These are phyloP conservation scores for Tipula vernalis DNA, from an alignment of 2,888 invertebrate genomes.

Conservation along the genomic window DNA sequence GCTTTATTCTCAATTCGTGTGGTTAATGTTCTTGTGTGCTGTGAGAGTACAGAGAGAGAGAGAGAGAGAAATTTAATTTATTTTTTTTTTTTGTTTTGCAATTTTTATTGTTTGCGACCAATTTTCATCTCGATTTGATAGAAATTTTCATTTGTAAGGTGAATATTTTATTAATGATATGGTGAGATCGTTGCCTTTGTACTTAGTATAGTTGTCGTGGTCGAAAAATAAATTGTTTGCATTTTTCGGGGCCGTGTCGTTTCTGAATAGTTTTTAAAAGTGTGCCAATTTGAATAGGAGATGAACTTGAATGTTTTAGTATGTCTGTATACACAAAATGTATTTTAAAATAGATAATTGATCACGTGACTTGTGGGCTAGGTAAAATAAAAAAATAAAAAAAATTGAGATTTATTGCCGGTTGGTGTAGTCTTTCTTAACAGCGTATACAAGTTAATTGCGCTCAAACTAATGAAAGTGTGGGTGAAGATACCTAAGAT, in stretches of 20 bases:
- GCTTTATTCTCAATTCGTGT: neutral
- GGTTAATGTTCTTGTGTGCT: neutral
- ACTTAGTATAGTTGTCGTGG: neutral
- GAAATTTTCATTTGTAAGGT: neutral
- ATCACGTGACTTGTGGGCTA: neutral
- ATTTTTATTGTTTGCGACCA: neutral
- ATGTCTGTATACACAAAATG: neutral
- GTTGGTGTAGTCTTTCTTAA: neutral
- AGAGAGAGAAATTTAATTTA: neutral
- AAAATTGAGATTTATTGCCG: neutral
- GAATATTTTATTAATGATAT: neutral
- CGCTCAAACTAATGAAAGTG: too few species aligned
- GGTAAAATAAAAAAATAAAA: neutral
- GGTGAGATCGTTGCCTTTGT: neutral
- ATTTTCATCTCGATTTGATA: neutral
- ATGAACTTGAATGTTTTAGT: neutral
- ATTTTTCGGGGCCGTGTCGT: neutral
- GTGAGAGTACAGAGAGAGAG: neutral
- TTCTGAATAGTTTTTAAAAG: neutral
- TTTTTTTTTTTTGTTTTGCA: neutral
- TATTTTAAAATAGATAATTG: neutral
- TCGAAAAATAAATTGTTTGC: neutral
- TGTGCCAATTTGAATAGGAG: neutral
- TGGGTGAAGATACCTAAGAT: too few species aligned
- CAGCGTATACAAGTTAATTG: neutral